Percentiles rank a stretch among this genome's conserved stretches.
Evolutionary conservation across 2,888 invertebrate genomes (phyloP).

Genomic region (Phalera bucephala): DNA sequence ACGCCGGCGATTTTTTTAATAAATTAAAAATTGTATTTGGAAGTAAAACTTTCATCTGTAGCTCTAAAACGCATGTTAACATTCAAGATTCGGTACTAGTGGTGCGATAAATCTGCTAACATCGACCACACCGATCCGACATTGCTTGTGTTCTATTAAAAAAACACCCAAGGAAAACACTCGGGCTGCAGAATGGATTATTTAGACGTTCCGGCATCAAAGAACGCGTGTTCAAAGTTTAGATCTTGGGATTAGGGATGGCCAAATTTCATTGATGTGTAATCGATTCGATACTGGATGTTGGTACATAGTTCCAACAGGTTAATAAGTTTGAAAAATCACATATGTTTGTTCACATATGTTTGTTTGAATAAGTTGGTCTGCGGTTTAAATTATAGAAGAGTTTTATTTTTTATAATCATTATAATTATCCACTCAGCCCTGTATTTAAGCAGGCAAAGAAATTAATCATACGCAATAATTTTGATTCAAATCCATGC

Average conservation of each 20-base stretch:
- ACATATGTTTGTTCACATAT: no score
- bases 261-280: background rate
- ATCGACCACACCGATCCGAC: slow-evolving; percentile 63
- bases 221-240: slow-evolving; percentile 26
- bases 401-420: no score
- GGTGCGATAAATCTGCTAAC: slow-evolving; percentile 73
- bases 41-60: slow-evolving; percentile 72
- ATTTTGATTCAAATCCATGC: no score
- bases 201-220: slow-evolving; percentile 47
- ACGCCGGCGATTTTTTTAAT: background rate
- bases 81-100: slow-evolving; percentile 59
- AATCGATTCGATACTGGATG: background rate
- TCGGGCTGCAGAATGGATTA: slow-evolving; percentile 41
- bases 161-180: slow-evolving; percentile 58
- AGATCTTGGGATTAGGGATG: slow-evolving; percentile 1
- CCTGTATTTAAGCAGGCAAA: no score
- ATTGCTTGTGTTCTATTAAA: slow-evolving; percentile 70
- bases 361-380: no score
- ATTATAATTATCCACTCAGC: no score
- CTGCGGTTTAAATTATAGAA: no score
- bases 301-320: no score
- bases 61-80: slow-evolving; percentile 72
- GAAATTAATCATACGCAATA: no score
- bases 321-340: no score
- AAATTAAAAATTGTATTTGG: slow-evolving; percentile 24